These are phyloP conservation scores for Phoeniculus purpureus DNA, from an alignment of 2,797 vertebrate species.

Conservation along the genomic window DNA sequence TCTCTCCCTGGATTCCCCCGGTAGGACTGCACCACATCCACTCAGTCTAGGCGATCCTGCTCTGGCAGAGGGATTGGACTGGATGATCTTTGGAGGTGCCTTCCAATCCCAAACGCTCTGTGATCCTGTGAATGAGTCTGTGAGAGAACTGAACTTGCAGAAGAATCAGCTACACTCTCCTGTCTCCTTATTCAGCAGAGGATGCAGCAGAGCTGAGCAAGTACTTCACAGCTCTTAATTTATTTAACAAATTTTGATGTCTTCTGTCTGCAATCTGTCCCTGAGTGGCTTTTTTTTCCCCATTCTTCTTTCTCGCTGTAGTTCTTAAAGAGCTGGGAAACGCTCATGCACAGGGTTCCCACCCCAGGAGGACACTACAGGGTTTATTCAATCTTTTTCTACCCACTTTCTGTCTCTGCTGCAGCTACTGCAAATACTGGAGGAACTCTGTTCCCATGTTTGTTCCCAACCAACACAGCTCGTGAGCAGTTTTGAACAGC, in stretches of 20 bases:
- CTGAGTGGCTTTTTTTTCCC: not conserved
- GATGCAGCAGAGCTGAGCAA: not conserved
- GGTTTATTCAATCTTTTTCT: not conserved
- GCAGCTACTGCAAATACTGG: not conserved
- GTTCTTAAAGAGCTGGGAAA: not conserved
- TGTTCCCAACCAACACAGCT: not conserved
- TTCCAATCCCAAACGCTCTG: too few species aligned
- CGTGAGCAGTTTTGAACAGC: not conserved
- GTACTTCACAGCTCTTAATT: not conserved
- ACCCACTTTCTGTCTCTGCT: not conserved
- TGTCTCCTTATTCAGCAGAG: not conserved
- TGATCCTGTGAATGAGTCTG: not conserved
- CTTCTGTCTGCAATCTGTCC: not conserved
- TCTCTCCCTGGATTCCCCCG: not conserved
- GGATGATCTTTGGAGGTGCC: too few species aligned
- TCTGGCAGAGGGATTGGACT: too few species aligned
- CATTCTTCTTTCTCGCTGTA: not conserved
- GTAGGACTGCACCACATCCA: not conserved
- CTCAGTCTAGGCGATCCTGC: too few species aligned
- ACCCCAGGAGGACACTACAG: not conserved
- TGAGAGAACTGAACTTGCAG: not conserved
- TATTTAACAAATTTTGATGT: slow-evolving; percentile 6
- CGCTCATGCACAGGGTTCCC: not conserved
- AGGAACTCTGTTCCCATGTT: not conserved
- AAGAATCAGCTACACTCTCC: not conserved